Evolutionary conservation across 1,140 invertebrate species (phyloP), one percentile per base, ranked within the genome.

Genomic region (Euborellia annulipes): DNA sequence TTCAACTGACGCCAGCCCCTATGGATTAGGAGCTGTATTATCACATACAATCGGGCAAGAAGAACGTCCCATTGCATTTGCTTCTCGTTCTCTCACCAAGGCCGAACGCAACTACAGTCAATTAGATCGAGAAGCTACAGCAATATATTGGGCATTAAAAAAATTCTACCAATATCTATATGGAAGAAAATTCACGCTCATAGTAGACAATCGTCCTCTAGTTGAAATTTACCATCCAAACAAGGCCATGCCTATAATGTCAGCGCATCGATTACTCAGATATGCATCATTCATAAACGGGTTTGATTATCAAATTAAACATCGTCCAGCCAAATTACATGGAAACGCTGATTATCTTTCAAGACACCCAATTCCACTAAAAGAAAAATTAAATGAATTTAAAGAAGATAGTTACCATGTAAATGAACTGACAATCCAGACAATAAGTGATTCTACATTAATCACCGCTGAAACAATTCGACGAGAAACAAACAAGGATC

Each of bases 181-280:
- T 53, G 50, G 66, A 63, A 17, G 61, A 2, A 39, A 51, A 32
- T 68, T 64, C 50, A 46, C 50, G 0, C 34, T 68, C 2, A 41
- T 54, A 13, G 65, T 62, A 1, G 69, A 71, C 50, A 68, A 71
- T 43, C 60, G 66, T 46, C 67, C 66, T 2, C 47, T 72, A 7
- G 16, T 62, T 0, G 52, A 52, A 4, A 60, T 70, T 21, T 68
- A 68, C 49, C 17, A 8, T 9, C 14, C 41, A 23, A 20, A 42
- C n/a, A n/a, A n/a, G n/a, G n/a, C n/a, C n/a, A n/a, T n/a, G n/a
- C n/a, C n/a, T n/a, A n/a, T n/a, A n/a, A n/a, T n/a, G n/a, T n/a
- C 16, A 18, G 13, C 45, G 3, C 43, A 20, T 17, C 23, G 43
- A 16, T 39, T 45, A 16, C 59, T 65, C 3, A 8, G 18, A 16